A percentile compares a stretch with the other conserved stretches of the same genome.
Conservation (phyloP, 2,888 invertebrate species). For the Caenorhabditis wallacei region DNA sequence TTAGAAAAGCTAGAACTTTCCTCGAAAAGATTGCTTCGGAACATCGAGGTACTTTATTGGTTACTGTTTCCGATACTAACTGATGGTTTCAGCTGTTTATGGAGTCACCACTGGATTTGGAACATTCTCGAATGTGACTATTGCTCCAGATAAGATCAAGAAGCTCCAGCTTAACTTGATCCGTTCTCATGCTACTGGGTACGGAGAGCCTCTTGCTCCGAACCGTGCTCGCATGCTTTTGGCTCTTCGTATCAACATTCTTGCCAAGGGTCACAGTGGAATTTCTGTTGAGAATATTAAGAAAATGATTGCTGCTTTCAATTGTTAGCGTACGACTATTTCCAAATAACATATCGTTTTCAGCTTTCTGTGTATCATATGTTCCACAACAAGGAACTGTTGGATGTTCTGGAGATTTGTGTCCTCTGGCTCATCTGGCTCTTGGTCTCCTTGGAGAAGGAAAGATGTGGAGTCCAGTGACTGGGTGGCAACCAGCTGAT, state of each 20-base stretch:
- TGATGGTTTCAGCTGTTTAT: conserved; percentile 85
- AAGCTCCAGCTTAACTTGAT: conserved; percentile 87
- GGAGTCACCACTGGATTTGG: conserved; percentile 88
- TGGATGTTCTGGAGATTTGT: conserved; percentile 88
- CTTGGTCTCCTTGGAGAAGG: conserved; percentile 88
- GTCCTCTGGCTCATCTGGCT: conserved; percentile 87
- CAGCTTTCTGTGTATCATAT: conserved; percentile 87
- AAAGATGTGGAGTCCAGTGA: conserved; percentile 76
- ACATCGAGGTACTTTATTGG: conserved; percentile 85
- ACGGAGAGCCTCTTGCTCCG: conserved; percentile 87
- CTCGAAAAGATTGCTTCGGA: conserved; percentile 86
- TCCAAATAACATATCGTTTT: conserved; percentile 49
- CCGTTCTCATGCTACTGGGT: conserved; percentile 87
- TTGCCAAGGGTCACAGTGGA: conserved; percentile 88
- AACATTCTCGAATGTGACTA: conserved; percentile 86
- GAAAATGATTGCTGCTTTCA: conserved; percentile 87
- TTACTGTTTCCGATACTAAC: neutral
- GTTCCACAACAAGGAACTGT: conserved; percentile 88
- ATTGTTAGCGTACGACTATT: conserved; percentile 85
- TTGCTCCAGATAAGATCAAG: conserved; percentile 86
- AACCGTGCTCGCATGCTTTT: conserved; percentile 87
- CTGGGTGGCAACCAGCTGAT: conserved; percentile 80
- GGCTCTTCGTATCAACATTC: conserved; percentile 87
- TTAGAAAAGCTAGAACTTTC: conserved; percentile 85
- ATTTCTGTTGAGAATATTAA: conserved; percentile 86